These are phyloP conservation scores for Diorhabda sublineata DNA, from an alignment of 1,140 invertebrate genomes.

Conservation along the genomic window DNA sequence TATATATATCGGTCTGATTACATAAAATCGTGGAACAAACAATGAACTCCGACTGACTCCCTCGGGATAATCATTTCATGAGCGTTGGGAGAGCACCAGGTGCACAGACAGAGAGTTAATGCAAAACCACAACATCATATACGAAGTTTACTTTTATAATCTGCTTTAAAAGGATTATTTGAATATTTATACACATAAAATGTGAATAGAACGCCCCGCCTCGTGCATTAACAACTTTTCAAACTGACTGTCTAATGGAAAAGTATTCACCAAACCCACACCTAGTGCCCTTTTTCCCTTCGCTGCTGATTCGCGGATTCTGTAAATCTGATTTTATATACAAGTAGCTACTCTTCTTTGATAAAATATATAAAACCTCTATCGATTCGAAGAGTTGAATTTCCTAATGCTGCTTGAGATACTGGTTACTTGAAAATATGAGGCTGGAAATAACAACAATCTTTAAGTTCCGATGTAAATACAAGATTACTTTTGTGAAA, in stretches of 20 bases:
- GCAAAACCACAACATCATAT: slow-evolving; percentile 44
- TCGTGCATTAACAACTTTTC: slow-evolving; percentile 36
- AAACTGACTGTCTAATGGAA: slow-evolving; percentile 30
- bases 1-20: too few species aligned
- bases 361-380: background rate
- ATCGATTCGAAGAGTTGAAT: background rate
- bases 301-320: background rate
- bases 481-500: too few species aligned
- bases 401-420: background rate
- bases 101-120: slow-evolving; percentile 36
- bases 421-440: too few species aligned
- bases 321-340: slow-evolving; percentile 13
- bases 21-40: too few species aligned
- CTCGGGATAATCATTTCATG: background rate
- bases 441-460: too few species aligned
- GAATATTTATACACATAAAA: slow-evolving; percentile 44
- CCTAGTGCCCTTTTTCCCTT: background rate
- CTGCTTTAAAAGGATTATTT: slow-evolving; percentile 41
- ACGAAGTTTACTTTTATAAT: slow-evolving; percentile 42
- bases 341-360: background rate
- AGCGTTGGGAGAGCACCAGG: slow-evolving; percentile 38
- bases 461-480: too few species aligned
- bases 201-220: slow-evolving; percentile 29
- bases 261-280: slow-evolving; percentile 22
- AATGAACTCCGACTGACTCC: background rate